Conservation (phyloP, 92 coral and sea anemone species). For the Epizoanthus ramosus region DNA sequence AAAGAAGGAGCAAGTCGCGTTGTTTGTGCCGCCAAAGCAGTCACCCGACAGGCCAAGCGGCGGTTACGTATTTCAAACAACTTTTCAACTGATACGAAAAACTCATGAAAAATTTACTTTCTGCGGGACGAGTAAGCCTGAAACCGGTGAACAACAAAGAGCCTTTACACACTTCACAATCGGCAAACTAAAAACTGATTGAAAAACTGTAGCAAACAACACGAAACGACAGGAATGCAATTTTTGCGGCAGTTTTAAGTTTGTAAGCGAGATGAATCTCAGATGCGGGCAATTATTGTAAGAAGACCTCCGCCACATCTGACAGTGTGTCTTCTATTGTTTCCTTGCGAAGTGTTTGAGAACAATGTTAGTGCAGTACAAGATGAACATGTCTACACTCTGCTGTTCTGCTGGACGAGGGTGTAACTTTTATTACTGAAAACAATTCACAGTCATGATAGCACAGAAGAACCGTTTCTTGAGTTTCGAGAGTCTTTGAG, state of each 20-base stretch:
- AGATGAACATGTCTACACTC: not conserved
- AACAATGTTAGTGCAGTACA: not conserved
- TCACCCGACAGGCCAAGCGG: slow-evolving; percentile 18
- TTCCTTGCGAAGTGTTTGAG: not conserved
- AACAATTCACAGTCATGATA: slow-evolving; percentile 13
- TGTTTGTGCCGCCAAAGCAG: slow-evolving; percentile 8
- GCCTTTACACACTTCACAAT: not conserved
- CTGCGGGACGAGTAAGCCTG: slow-evolving; percentile 25
- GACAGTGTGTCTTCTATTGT: slow-evolving; percentile 8
- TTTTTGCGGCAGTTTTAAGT: not conserved
- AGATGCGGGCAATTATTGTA: not conserved
- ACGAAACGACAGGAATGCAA: not conserved
- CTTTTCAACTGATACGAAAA: slow-evolving; percentile 9
- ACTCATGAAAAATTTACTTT: slow-evolving; percentile 42
- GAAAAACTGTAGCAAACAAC: not conserved
- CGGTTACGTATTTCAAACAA: slow-evolving; percentile 37
- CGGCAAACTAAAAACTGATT: not conserved
- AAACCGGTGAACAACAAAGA: slow-evolving; percentile 11
- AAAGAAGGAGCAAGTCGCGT: not conserved
- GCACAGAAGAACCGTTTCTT: slow-evolving; percentile 35
- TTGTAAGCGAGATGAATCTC: slow-evolving; percentile 13
- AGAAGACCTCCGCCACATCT: not conserved
- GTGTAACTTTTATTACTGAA: not conserved
- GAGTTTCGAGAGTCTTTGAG: slow-evolving; percentile 32
- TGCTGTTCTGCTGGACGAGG: not conserved